Conservation (phyloP, 2,888 invertebrate genomes). For the Eupithecia centaureata region DNA sequence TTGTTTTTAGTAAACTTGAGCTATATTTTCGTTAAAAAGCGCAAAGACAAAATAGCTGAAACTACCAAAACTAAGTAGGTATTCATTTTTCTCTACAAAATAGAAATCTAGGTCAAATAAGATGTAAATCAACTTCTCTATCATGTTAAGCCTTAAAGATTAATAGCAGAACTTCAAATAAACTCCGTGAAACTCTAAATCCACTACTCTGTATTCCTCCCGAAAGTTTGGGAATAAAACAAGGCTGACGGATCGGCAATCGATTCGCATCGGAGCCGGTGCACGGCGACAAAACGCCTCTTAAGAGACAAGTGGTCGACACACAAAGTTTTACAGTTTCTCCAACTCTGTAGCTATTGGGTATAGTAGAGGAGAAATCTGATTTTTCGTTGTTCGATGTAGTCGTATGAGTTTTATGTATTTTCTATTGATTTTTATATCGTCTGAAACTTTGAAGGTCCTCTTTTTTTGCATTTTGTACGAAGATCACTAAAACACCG, state of each 20-base stretch:
- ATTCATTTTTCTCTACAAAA: background rate
- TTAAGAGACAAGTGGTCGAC: slow-evolving; percentile 38
- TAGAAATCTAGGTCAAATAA: background rate
- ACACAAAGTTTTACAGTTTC: slow-evolving; percentile 26
- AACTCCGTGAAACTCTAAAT: slow-evolving; percentile 7
- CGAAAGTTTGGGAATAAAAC: slow-evolving; percentile 20
- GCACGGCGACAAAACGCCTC: slow-evolving; percentile 33
- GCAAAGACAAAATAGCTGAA: background rate
- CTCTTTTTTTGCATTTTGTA: background rate
- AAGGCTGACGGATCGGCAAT: slow-evolving; percentile 32
- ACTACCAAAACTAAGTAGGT: no score
- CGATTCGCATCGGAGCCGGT: slow-evolving; percentile 25
- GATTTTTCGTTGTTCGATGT: background rate
- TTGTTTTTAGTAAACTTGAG: no score
- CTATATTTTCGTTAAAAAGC: background rate
- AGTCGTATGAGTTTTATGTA: background rate
- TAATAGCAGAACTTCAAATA: slow-evolving; percentile 5
- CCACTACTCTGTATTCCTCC: slow-evolving; percentile 13
- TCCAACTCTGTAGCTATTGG: slow-evolving; percentile 8
- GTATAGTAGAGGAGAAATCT: background rate
- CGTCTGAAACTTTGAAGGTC: background rate
- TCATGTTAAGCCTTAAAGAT: background rate
- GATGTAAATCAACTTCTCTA: background rate
- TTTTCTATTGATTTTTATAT: background rate
- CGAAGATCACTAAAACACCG: background rate